Evolutionary conservation across 1,140 invertebrate genomes (phyloP).

Genomic region (Drosophila grimshawi): DNA sequence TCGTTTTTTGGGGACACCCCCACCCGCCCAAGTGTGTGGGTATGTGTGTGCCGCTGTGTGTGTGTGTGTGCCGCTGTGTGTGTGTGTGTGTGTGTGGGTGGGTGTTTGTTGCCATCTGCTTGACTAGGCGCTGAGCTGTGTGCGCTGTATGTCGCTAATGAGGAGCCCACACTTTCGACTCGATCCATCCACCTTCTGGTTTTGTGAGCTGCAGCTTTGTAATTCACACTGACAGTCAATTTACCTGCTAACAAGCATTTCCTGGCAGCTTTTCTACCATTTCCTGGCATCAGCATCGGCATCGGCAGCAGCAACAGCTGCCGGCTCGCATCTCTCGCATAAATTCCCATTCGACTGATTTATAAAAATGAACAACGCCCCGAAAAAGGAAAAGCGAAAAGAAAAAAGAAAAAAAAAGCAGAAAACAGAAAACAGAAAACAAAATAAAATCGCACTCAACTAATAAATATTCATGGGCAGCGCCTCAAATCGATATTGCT

Average conservation of each 20-base stretch:
- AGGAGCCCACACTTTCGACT: slow-evolving; percentile 29
- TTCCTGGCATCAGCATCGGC: slow-evolving; percentile 34
- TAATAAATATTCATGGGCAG: slow-evolving; percentile 73
- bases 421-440: no score
- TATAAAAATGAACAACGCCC: slow-evolving; percentile 77
- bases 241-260: slow-evolving; percentile 73
- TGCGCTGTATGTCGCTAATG: slow-evolving; percentile 28
- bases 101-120: slow-evolving; percentile 21
- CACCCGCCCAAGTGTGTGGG: slow-evolving; percentile 1
- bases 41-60: slow-evolving; percentile 12
- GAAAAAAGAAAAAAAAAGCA: no score
- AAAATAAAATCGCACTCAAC: slow-evolving; percentile 34
- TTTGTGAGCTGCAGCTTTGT: slow-evolving; percentile 29
- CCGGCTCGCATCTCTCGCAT: slow-evolving; percentile 23
- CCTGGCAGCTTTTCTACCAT: slow-evolving; percentile 21
- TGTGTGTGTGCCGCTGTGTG: slow-evolving; percentile 11
- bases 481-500: slow-evolving; percentile 36
- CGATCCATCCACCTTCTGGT: not conserved
- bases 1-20: slow-evolving; percentile 23
- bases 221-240: slow-evolving; percentile 71
- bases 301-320: slow-evolving; percentile 19
- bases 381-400: slow-evolving; percentile 14
- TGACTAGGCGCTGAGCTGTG: slow-evolving; percentile 33
- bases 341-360: slow-evolving; percentile 59
- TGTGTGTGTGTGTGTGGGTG: slow-evolving; percentile 3